Base-by-base conservation (phyloP, 1,140 invertebrate species). In the Ridgeia piscesae region DNA sequence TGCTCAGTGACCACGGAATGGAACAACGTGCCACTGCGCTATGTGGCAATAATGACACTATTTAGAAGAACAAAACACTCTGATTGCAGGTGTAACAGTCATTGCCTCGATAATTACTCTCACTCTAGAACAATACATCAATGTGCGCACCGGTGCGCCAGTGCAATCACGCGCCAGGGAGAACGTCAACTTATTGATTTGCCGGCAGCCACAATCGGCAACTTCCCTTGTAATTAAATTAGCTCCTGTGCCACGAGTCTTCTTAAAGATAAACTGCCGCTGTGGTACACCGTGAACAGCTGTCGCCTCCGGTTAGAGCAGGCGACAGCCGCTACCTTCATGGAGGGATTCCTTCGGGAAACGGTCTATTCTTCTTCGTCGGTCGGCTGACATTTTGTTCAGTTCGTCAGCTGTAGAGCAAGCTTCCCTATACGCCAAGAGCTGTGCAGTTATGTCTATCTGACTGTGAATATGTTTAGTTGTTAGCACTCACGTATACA, bases 31-130 rank as follows among this genome's bases (percentile, higher is more conserved):
- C 48, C 48, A 77, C 4, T 77, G 27, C 6, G 27, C 58, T 77
- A 77, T 0, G 58, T 21, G 6, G 27, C 58, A 31, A 77, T 77
- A 31, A 77, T 77, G 58, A 77, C 27, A 31, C 58, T 77, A 11
- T 42, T 42, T 42, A 42, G 42, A 42, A 42, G 42, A 42, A 42
- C 11, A 42, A 11, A 4, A 42, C 42, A 4, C 4, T 95, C 92
- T 35, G 89, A 89, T 33, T 89, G 89, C 34, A 34, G 34, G 34
- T 33, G 33, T 34, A 91, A 42, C 90, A 9, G 90, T 34, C 33
- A 27, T 27, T 35, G 14, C 35, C 11, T 33, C 34, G 14, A 48
- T 90, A 91, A 90, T 93, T 91, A 58, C 48, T 88, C 35, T 58
- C 89, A 33, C 90, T 77, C 58, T 77, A 77, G 58, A 21, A 77